A percentile compares a stretch with the other conserved stretches of the same genome.
phyloP scores from a whole-genome alignment of 2,888 invertebrate genomes.

The Eristalinus aeneus region DNA sequence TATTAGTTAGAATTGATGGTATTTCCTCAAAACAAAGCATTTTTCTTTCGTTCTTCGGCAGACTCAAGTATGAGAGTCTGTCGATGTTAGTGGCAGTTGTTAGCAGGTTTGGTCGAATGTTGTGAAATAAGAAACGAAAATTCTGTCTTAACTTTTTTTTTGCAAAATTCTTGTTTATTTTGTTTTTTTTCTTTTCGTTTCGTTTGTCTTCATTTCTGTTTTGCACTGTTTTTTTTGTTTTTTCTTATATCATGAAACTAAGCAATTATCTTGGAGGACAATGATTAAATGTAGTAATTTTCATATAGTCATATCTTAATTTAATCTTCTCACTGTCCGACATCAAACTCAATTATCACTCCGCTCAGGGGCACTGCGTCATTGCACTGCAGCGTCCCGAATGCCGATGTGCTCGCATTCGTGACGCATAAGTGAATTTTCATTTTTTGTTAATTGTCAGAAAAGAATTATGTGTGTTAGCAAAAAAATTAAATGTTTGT shows the following conservation, averaged over 20 bases:
- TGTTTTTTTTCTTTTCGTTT: background rate
- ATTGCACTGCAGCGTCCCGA: background rate
- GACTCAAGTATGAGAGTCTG: no score
- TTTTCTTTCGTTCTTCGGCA: background rate
- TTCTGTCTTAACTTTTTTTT: conserved; percentile 49
- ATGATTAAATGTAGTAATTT: background rate
- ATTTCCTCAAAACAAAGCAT: background rate
- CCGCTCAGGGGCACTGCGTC: background rate
- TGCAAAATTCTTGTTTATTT: conserved; percentile 63
- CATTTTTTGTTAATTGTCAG: background rate
- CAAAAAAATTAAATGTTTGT: conserved; percentile 1
- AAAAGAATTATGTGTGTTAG: conserved; percentile 9
- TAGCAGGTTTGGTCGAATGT: background rate
- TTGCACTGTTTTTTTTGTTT: conserved; percentile 56
- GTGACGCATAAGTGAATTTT: conserved; percentile 24
- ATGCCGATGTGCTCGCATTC: background rate
- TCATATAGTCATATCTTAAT: conserved; percentile 72
- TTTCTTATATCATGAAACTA: conserved; percentile 74
- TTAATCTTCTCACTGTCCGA: conserved; percentile 69
- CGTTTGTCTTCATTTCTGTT: conserved; percentile 34
- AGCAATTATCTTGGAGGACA: conserved; percentile 13
- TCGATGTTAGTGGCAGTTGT: background rate
- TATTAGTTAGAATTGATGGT: background rate
- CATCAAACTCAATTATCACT: background rate
- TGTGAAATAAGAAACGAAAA: conserved; percentile 43